phyloP scores from a whole-genome alignment of 2,888 invertebrate genomes.

The Graphium colonna region DNA sequence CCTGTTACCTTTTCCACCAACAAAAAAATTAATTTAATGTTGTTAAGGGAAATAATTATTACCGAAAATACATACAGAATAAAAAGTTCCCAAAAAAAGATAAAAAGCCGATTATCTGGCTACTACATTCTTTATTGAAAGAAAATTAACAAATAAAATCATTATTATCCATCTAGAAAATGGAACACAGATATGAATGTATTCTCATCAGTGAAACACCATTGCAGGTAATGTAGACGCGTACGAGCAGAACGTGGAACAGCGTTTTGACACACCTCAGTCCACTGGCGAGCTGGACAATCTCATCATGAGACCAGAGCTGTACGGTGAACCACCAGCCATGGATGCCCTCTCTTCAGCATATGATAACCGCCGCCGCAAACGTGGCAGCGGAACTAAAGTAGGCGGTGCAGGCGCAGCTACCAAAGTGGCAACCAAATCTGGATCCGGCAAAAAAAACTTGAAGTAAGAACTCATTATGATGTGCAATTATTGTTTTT shows the following conservation, averaged over 20 bases:
- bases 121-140: no score
- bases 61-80: no score
- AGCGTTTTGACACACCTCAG: conserved; percentile 56
- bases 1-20: no score
- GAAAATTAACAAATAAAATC: no score
- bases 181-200: no score
- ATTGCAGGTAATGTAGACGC: conserved; percentile 66
- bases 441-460: conserved; percentile 70
- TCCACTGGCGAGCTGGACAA: conserved; percentile 76
- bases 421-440: conserved; percentile 71
- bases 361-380: conserved; percentile 64
- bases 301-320: conserved; percentile 81
- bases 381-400: conserved; percentile 69
- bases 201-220: no score
- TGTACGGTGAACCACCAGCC: conserved; percentile 81
- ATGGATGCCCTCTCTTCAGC: conserved; percentile 62
- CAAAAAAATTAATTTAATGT: no score
- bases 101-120: no score
- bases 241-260: conserved; percentile 64
- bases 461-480: conserved; percentile 67
- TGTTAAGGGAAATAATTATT: no score
- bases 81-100: no score
- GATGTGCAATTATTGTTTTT: no score
- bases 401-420: conserved; percentile 73
- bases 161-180: no score